phyloP scores from a whole-genome alignment of 2,113 vertebrate genomes.

The Microcebus murinus region DNA sequence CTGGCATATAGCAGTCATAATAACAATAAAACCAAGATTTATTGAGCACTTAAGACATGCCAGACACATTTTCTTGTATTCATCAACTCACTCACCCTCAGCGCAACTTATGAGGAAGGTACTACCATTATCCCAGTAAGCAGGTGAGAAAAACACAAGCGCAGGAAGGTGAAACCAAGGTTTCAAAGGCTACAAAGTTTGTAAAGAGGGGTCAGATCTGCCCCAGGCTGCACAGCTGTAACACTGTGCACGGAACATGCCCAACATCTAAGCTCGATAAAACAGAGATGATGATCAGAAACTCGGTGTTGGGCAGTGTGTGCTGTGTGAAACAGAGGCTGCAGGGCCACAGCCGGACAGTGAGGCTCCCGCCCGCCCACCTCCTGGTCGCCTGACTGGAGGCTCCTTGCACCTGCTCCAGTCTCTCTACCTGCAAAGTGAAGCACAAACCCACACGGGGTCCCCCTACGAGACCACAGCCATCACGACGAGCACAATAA shows the following conservation, averaged over 20 bases:
- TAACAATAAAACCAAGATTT: too few relatives aligned
- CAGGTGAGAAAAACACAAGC: fast-evolving
- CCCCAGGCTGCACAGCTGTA: not conserved
- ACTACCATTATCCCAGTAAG: fast-evolving
- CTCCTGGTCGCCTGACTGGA: fast-evolving
- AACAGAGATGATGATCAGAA: not conserved
- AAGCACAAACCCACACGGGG: fast-evolving
- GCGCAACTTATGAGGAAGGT: fast-evolving
- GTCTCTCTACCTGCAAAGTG: not conserved
- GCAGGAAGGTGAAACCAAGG: not conserved
- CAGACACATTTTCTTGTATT: fast-evolving
- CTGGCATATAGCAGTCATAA: fast-evolving
- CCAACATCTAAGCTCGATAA: fast-evolving
- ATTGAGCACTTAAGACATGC: fast-evolving
- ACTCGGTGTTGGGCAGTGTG: not conserved
- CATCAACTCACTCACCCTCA: too few relatives aligned
- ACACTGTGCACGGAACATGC: not conserved
- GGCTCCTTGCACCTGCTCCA: not conserved
- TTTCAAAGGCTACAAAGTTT: not conserved
- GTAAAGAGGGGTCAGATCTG: not conserved
- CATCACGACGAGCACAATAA: fast-evolving
- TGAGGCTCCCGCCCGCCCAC: not conserved
- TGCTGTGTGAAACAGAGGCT: not conserved
- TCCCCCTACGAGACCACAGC: fast-evolving
- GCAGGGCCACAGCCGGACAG: too few relatives aligned